Percentiles rank a stretch among this genome's conserved stretches.
These are phyloP conservation scores for Anagrus nilaparvatae DNA, from an alignment of 1,140 invertebrate species.

Conservation along the genomic window DNA sequence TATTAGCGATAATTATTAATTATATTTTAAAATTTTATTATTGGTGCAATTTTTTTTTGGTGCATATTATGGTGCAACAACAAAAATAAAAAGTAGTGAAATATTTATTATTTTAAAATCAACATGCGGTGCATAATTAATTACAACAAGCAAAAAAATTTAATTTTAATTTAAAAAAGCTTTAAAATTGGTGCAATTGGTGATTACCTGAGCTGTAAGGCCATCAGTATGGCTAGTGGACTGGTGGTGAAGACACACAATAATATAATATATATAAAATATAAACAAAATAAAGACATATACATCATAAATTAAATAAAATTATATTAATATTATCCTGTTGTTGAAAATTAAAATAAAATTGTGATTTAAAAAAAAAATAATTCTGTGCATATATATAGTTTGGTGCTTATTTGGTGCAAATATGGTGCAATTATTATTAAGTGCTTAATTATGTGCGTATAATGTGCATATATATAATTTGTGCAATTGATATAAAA, in stretches of 20 bases:
- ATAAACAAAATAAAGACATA: conserved; percentile 43
- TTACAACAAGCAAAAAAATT: too few species aligned
- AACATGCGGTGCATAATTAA: too few species aligned
- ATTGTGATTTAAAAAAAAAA: conserved; percentile 21
- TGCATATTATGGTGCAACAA: too few species aligned
- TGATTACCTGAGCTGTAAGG: conserved; percentile 73
- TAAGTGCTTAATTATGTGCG: too few species aligned
- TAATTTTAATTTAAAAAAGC: too few species aligned
- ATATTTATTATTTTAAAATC: too few species aligned
- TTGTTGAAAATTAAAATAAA: conserved; percentile 26
- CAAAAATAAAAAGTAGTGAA: too few species aligned
- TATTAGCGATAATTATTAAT: too few species aligned
- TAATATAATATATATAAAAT: conserved; percentile 33
- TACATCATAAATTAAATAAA: conserved; percentile 38
- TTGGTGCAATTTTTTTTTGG: too few species aligned
- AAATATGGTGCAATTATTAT: conserved; percentile 5
- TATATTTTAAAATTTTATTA: too few species aligned
- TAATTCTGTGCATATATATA: conserved; percentile 19
- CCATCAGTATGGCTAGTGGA: conserved; percentile 78
- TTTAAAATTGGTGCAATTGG: conserved; percentile 37
- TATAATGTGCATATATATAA: too few species aligned
- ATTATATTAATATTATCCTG: conserved; percentile 31
- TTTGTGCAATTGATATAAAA: too few species aligned
- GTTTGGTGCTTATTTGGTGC: conserved; percentile 15
- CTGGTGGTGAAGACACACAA: conserved; percentile 52